Evolutionary conservation across 1,140 invertebrate genomes (phyloP).

Genomic region (Halictus rubicundus): DNA sequence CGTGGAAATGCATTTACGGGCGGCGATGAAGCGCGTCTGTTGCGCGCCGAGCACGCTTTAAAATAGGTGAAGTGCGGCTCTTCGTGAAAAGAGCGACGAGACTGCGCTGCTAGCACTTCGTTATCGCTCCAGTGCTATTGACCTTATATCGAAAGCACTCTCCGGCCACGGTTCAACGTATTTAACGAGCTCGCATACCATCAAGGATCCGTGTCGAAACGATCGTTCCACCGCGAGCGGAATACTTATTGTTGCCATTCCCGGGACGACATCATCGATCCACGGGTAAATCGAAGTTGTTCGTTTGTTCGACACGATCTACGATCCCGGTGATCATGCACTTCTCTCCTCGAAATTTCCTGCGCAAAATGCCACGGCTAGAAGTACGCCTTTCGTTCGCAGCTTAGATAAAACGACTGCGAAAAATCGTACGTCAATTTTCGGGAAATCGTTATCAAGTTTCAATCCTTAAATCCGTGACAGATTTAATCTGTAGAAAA

Average conservation of each 20-base stretch:
- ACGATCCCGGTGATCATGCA: neutral
- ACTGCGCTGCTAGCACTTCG: conserved; percentile 39
- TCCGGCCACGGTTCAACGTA: conserved; percentile 42
- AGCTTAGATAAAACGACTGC: no score
- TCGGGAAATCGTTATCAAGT: no score
- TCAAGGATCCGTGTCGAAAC: conserved; percentile 43
- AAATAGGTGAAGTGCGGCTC: conserved; percentile 54
- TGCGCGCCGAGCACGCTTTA: conserved; percentile 31
- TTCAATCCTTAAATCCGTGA: no score
- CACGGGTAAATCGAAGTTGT: conserved; percentile 20
- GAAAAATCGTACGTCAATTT: no score
- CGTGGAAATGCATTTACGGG: no score
- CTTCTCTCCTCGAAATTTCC: no score
- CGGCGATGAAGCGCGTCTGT: conserved; percentile 37
- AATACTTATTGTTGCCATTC: conserved; percentile 41
- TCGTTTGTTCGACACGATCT: conserved; percentile 11
- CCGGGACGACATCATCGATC: conserved; percentile 26
- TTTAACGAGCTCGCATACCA: conserved; percentile 52
- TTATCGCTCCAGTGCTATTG: conserved; percentile 59
- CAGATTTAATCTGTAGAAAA: no score
- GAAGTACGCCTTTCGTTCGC: no score
- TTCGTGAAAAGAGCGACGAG: conserved; percentile 16
- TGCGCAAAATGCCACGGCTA: no score
- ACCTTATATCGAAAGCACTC: conserved; percentile 56
- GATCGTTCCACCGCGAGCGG: conserved; percentile 11